Evolutionary conservation across 2,797 vertebrate genomes (phyloP).

Genomic region (Glossophaga mutica): DNA sequence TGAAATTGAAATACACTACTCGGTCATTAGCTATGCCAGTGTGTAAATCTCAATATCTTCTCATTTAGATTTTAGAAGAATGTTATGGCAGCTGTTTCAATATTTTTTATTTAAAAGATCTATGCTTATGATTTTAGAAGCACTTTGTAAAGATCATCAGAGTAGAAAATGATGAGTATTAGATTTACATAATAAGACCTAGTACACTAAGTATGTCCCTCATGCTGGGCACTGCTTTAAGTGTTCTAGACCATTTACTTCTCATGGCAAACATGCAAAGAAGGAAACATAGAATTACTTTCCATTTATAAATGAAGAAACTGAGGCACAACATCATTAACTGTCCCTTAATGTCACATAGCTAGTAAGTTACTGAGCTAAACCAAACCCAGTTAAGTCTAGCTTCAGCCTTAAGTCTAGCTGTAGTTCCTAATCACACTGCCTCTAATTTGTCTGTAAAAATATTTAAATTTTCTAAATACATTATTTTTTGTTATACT

Average conservation of each 20-base stretch:
- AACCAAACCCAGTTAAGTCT: not conserved
- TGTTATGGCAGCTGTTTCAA: not conserved
- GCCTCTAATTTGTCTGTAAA: not conserved
- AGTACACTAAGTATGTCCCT: not conserved
- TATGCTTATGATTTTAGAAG: not conserved
- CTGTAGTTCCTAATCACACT: not conserved
- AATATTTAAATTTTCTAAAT: not conserved
- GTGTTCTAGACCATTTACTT: not conserved
- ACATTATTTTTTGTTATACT: not conserved
- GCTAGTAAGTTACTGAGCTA: not conserved
- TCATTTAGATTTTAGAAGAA: not conserved
- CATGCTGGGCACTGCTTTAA: not conserved
- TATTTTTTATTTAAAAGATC: not conserved
- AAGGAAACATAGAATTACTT: not conserved
- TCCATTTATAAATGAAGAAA: not conserved
- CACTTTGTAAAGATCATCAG: not conserved
- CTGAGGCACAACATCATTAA: not conserved
- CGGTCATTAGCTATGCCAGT: not conserved
- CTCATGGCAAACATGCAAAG: not conserved
- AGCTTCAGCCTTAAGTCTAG: not conserved
- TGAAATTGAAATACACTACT: not conserved
- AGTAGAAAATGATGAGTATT: not conserved
- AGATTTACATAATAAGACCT: not conserved
- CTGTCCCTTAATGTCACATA: not conserved
- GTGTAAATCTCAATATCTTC: not conserved